Conservation (phyloP, 2,113 vertebrate species). For the Bolborhynchus lineola region DNA sequence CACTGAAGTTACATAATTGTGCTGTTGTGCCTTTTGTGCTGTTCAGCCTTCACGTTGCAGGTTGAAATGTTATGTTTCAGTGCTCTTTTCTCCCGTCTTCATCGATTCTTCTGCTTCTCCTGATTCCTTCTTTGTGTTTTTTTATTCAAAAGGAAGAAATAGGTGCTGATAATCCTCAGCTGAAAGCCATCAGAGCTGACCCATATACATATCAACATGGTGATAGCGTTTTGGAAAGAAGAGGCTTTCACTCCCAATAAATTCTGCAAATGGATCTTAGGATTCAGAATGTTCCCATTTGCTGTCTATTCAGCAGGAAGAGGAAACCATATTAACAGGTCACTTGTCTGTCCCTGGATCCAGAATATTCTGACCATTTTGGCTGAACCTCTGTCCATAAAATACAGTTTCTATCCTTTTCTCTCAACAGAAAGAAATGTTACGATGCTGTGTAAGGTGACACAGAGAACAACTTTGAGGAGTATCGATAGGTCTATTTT, state of each 20-base stretch:
- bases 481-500: background rate
- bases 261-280: background rate
- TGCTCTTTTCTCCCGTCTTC: background rate
- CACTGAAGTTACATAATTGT: background rate
- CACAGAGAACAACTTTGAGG: background rate
- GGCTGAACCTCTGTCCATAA: background rate
- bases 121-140: background rate
- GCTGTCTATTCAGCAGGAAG: background rate
- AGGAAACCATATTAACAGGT: background rate
- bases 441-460: background rate
- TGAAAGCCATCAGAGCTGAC: background rate
- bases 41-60: background rate
- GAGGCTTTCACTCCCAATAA: background rate
- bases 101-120: background rate
- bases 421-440: background rate
- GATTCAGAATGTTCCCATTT: background rate
- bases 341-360: rapidly evolving
- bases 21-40: background rate
- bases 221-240: background rate
- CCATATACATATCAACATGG: background rate
- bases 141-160: background rate
- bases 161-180: background rate
- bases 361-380: background rate
- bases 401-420: background rate
- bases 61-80: background rate